Base-by-base conservation (phyloP, 2,888 invertebrate species). In the Synanthedon vespiformis region DNA sequence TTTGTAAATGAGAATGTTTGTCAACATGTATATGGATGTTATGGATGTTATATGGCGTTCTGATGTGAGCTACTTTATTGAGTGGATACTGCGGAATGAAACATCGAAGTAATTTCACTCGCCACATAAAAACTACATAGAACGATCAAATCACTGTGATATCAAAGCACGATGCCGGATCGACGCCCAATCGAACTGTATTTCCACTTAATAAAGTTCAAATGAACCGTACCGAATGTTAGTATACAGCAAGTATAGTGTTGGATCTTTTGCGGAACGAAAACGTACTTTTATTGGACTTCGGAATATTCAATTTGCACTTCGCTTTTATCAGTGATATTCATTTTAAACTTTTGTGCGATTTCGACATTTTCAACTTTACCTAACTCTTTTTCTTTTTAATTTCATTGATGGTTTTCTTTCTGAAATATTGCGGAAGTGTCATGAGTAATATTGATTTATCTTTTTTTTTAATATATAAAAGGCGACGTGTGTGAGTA, bases 171-270 rank as follows among this genome's bases (percentile, higher is more conserved):
- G 34, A 44, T 44, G 44, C 55, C 60, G 62, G 58, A 57, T 56
- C 63, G 63, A 65, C 69, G 67, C 66, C 58, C 62, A 63, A 62
- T 59, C 68, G 65, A 67, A 58, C 63, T 66, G 62, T 57, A 67
- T 74, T 81, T 80, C 79, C 80, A 76, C 77, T 67, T 72, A 75
- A 81, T 81, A 80, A 76, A 77, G 62, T 73, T 68, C 77, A 75
- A 82, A 80, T 77, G 80, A 75, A 68, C 72, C 75, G 78, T 59
- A 66, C 61, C 55, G 70, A 79, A 80, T 75, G 73, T 73, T 74
- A 22, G 22, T 74, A 72, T 66, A 64, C 65, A 61, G 60, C 65
- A 61, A 60, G 62, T 58, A 44, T 44, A 44, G 13, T 44, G 44
- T 44, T 10, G 34, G 44, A n/a, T 44, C 44, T 44, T 44, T 44